Conservation (phyloP, 2,113 vertebrate species). For the Seriola dumerili region DNA sequence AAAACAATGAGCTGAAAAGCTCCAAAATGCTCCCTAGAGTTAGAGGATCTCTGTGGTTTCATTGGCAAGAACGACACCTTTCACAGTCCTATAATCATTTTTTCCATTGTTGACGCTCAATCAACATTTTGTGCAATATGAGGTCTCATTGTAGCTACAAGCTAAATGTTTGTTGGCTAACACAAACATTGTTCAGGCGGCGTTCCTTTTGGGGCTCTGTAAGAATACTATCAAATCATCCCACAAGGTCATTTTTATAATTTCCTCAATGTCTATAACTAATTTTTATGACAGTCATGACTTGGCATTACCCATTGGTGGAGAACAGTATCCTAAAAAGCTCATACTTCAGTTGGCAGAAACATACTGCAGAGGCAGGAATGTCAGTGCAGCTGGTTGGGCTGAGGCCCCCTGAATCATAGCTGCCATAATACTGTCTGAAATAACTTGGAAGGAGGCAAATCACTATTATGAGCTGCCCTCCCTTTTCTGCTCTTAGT, state of each 20-base stretch:
- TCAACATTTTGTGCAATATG: not conserved
- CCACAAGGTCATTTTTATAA: not conserved
- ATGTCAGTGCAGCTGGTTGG: constrained; percentile 21
- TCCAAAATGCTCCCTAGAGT: too few species aligned
- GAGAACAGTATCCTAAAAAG: not conserved
- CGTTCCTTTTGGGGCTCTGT: not conserved
- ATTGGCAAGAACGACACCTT: too few species aligned
- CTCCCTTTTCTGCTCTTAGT: constrained; percentile 16
- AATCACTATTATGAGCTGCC: constrained; percentile 19
- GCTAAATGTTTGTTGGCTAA: not conserved
- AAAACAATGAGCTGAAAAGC: too few species aligned
- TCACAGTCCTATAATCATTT: not conserved
- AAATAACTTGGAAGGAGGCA: constrained; percentile 35
- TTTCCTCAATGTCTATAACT: not conserved
- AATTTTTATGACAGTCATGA: not conserved
- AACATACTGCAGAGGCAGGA: constrained; percentile 12
- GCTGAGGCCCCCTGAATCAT: constrained; percentile 32
- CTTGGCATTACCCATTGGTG: constrained; percentile 6
- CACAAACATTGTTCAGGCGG: not conserved
- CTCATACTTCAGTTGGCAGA: constrained; percentile 16
- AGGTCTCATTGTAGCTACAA: not conserved
- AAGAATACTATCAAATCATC: not conserved
- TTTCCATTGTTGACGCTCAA: too few species aligned
- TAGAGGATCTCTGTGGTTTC: too few species aligned
- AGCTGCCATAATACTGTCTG: constrained; percentile 31